These are phyloP conservation scores for Eueremaeus valkanovi DNA, from an alignment of 2,888 invertebrate genomes.

Conservation along the genomic window DNA sequence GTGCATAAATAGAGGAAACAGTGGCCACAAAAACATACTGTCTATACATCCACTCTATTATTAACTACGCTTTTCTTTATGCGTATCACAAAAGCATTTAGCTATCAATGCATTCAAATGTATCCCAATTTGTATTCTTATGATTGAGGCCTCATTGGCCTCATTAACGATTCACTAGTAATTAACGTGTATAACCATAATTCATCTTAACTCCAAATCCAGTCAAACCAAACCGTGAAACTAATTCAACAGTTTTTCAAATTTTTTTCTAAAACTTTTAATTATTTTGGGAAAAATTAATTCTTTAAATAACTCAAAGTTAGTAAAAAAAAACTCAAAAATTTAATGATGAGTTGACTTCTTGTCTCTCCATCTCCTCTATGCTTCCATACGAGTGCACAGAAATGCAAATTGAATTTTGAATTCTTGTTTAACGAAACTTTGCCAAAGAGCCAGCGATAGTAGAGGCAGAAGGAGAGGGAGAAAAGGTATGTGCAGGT, in stretches of 20 bases:
- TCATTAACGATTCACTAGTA: neutral
- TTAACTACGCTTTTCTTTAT: neutral
- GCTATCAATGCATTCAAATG: neutral
- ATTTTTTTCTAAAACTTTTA: neutral
- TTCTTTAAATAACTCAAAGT: neutral
- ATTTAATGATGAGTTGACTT: neutral
- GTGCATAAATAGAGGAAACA: constrained; percentile 26
- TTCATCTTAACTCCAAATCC: too few relatives aligned
- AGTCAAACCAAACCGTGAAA: neutral
- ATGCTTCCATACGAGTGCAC: neutral
- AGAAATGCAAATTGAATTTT: constrained; percentile 5
- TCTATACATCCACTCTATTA: neutral
- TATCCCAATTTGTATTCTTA: neutral
- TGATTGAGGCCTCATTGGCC: neutral
- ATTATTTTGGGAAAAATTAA: neutral
- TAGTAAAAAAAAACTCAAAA: neutral
- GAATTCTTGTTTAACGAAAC: neutral
- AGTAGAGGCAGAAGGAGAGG: neutral
- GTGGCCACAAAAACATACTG: constrained; percentile 23
- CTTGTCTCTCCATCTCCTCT: neutral
- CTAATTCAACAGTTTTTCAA: neutral
- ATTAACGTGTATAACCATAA: too few relatives aligned
- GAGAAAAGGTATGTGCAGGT: constrained; percentile 11
- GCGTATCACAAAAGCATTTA: neutral
- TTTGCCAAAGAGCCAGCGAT: neutral